phyloP scores from a whole-genome alignment of 1,140 invertebrate species.

The Dufourea novaeangliae region DNA sequence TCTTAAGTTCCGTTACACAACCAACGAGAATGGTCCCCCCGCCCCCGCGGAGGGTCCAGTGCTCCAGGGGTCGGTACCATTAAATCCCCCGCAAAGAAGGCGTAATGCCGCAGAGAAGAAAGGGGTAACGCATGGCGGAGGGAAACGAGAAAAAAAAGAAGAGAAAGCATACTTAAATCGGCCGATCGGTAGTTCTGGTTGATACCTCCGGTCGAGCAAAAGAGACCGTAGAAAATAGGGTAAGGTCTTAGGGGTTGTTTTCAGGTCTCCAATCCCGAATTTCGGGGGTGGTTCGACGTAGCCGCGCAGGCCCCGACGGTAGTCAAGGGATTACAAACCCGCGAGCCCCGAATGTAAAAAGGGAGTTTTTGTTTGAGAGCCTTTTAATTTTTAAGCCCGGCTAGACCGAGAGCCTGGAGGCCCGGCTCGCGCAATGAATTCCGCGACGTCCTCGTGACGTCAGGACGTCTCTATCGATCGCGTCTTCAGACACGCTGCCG shows the following conservation, averaged over 20 bases:
- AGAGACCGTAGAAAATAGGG: constrained; percentile 26
- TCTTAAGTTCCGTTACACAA: constrained; percentile 9
- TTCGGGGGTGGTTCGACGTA: constrained; percentile 17
- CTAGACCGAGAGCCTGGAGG: constrained; percentile 47
- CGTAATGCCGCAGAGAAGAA: constrained; percentile 28
- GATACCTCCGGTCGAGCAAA: constrained; percentile 9
- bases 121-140: constrained; percentile 32
- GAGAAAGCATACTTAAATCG: constrained; percentile 46
- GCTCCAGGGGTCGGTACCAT: not conserved
- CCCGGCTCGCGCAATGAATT: constrained; percentile 74
- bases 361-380: constrained; percentile 72
- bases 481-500: constrained; percentile 52
- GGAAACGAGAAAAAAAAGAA: not conserved
- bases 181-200: constrained; percentile 28
- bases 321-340: constrained; percentile 60
- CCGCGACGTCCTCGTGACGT: constrained; percentile 66
- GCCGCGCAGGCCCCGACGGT: not conserved
- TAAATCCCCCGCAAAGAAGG: constrained; percentile 52
- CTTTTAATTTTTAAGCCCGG: constrained; percentile 78
- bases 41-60: not conserved
- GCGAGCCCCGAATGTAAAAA: constrained; percentile 64
- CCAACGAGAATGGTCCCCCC: not conserved
- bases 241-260: constrained; percentile 52
- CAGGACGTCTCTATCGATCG: constrained; percentile 74
- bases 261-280: constrained; percentile 41